Evolutionary conservation across 2,888 invertebrate species (phyloP), one percentile per base, ranked within the genome.

Genomic region (Dichetophora obliterata): DNA sequence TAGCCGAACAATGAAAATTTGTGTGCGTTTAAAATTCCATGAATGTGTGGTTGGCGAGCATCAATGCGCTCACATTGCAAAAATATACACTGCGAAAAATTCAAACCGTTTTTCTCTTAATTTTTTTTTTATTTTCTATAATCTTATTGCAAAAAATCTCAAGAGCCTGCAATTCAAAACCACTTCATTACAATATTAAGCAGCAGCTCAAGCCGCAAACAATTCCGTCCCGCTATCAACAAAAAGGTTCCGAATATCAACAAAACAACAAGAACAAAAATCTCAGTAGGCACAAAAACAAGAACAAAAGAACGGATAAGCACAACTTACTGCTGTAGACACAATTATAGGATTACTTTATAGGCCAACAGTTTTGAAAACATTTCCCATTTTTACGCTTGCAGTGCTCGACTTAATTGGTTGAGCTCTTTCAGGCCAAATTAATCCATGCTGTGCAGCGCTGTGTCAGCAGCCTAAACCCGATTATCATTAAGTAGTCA

Each of bases 261-360:
- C 37, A 65, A 57, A 72, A 59, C 71, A 65, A 5, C 37, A 27
- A 31, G 22, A 54, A 54, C 65, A 66, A 48, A 48, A 59, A 63
- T 50, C 27, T 70, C 61, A 70, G 43, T 43, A 31, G 59, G 24
- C 43, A 63, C 57, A 52, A 69, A 59, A 75, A 69, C 59, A 43
- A 50, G 11, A 27, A 63, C 50, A 48, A 73, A 14, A 43, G 50
- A 48, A 73, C 37, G 61, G 73, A 73, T 73, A 24, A 73, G 34
- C 34, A 50, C 14, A 34, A 37, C 14, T 57, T 22, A 52, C 27
- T 52, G 34, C 14, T 43, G 43, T 14, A 52, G 37, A 43, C 74
- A 54, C 84, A 84, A 85, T 86, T 86, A 86, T 84, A 77, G 84
- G 86, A 86, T 86, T 86, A 85, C 80, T 85, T 86, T 85, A 85